Conservation (phyloP, 2,888 invertebrate genomes). For the Stegophylla sp. region DNA sequence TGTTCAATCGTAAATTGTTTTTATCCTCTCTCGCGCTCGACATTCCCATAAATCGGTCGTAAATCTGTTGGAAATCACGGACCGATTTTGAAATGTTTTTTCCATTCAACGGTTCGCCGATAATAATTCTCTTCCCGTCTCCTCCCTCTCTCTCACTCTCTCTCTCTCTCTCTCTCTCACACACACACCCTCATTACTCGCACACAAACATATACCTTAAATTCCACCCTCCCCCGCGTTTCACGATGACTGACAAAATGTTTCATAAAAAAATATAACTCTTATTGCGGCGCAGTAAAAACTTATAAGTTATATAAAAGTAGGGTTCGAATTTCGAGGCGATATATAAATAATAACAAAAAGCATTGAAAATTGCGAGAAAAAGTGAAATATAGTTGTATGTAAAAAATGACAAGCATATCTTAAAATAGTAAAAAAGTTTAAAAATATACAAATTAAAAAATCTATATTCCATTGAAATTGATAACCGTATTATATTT, state of each 20-base stretch:
- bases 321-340: too few species aligned
- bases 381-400: too few species aligned
- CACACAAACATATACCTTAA: neutral
- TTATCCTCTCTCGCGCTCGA: constrained; percentile 38
- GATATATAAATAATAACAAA: neutral
- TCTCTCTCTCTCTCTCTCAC: neutral
- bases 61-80: constrained; percentile 47
- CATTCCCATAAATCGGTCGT: constrained; percentile 42
- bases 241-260: neutral
- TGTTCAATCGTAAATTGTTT: constrained; percentile 50
- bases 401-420: too few species aligned
- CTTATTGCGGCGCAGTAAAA: neutral
- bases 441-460: too few species aligned
- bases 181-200: neutral
- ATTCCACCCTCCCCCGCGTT: neutral
- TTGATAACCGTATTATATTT: too few species aligned
- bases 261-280: constrained; percentile 11
- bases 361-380: too few species aligned
- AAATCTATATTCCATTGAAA: too few species aligned
- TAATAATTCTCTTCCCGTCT: neutral
- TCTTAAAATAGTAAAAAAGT: too few species aligned
- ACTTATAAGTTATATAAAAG: too few species aligned
- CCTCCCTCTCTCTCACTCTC: neutral
- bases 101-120: neutral
- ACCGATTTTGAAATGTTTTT: constrained; percentile 16